Evolutionary conservation across 1,140 invertebrate genomes (phyloP), one percentile per base, ranked within the genome.

Genomic region (Melanaphis sacchari): DNA sequence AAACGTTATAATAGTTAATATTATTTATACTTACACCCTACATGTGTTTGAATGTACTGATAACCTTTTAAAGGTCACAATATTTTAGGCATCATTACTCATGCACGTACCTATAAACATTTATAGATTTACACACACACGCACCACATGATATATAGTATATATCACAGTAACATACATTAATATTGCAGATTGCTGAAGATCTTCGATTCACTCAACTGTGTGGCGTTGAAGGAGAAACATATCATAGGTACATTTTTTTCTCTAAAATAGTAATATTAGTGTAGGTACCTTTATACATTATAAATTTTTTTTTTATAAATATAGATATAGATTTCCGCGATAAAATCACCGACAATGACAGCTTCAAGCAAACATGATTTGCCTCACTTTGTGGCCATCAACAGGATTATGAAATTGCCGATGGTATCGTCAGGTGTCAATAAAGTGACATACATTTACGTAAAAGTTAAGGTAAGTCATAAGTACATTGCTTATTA

Each of bases 351-450:
- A 8, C 8, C 31, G 31, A 36, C 66, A 41, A 54, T 81, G 46
- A 84, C 91, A 26, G 24, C n/a, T 5, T 8, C 81, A 7, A 85
- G 21, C 7, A 93, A 93, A 54, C 76, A 22, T 0, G 81, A 93
- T 93, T 93, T 93, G 26, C 91, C 91, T 31, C 91, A 85, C 4
- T 93, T 93, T 26, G 36, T 93, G 81, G 91, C 91, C 46, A 93
- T 93, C 26, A n/a, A 93, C 18, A 84, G 91, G 26, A 85, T 93
- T 84, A 40, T 93, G 91, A 93, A 93, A 93, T 26, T 93, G 15
- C 91, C 91, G 26, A 81, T 93, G 46, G 81, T 93, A 1, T 93
- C 81, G 4, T 93, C 91, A 24, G 91, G 91, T 18, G 81, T 93
- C 46, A 38, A 85, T 2, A 93, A 85, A n/a, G 91, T 36, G 5